Conservation (phyloP, 2,113 vertebrate species). For the Eulemur rufifrons region DNA sequence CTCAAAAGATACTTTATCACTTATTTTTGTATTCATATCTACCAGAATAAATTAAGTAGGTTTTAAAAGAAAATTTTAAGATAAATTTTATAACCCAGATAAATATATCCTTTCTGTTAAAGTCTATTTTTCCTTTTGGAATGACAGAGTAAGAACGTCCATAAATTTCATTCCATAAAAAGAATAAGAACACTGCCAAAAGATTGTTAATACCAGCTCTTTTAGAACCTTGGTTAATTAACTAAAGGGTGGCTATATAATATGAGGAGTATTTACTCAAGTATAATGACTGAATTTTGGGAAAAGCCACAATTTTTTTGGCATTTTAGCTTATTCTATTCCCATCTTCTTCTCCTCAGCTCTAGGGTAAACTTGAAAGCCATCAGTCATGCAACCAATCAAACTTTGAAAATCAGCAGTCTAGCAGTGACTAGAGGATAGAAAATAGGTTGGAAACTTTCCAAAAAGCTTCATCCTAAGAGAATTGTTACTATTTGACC, state of each 20-base stretch:
- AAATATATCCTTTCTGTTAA: not conserved
- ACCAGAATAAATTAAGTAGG: not conserved
- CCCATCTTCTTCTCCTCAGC: not conserved
- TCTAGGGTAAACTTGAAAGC: not conserved
- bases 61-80: not conserved
- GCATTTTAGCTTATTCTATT: not conserved
- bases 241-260: not conserved
- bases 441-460: not conserved
- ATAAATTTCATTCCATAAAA: not conserved
- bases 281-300: not conserved
- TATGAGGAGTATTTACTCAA: not conserved
- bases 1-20: not conserved
- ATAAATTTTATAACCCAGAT: not conserved
- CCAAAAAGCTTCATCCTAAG: not conserved
- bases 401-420: not conserved
- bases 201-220: not conserved
- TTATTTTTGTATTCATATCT: not conserved
- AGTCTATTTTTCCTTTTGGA: not conserved
- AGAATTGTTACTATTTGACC: not conserved
- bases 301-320: not conserved
- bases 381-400: not conserved
- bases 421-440: not conserved
- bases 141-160: not conserved
- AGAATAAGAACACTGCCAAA: not conserved
- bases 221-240: not conserved